phyloP scores from a whole-genome alignment of 2,797 vertebrate genomes.

The Poeciliopsis infans region DNA sequence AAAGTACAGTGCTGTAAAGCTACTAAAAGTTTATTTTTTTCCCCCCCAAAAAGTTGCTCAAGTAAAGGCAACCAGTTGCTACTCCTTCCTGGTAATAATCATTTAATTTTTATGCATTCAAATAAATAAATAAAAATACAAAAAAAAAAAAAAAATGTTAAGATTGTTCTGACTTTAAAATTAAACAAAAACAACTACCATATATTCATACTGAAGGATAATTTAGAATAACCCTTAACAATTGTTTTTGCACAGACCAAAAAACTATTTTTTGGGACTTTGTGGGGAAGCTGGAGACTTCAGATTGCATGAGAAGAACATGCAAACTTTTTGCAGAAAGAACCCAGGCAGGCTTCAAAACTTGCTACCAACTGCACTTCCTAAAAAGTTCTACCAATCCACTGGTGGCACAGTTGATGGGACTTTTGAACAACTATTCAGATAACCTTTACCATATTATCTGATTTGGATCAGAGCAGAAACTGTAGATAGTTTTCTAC shows the following conservation, averaged over 20 bases:
- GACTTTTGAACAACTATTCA: neutral
- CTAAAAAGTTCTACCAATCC: neutral
- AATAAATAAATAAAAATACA: too few relatives aligned
- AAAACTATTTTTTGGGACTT: too few relatives aligned
- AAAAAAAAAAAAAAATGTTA: neutral
- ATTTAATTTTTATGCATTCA: neutral
- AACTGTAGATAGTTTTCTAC: neutral
- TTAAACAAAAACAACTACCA: neutral
- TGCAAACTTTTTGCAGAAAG: neutral
- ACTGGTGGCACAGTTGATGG: neutral
- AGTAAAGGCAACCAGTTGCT: too few relatives aligned
- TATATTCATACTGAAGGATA: neutral
- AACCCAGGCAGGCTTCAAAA: neutral
- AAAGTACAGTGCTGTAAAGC: too few relatives aligned
- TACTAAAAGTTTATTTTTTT: too few relatives aligned
- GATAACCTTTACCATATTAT: neutral
- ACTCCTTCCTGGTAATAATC: neutral
- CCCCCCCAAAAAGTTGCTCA: too few relatives aligned
- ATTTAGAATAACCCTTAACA: neutral
- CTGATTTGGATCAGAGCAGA: conserved; percentile 4
- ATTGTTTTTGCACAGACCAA: neutral
- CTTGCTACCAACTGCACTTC: neutral
- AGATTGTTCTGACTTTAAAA: neutral
- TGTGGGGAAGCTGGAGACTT: neutral
- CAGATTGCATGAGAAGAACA: neutral